Conservation (phyloP, 1,140 invertebrate species). For the Acromyrmex echinatior region DNA sequence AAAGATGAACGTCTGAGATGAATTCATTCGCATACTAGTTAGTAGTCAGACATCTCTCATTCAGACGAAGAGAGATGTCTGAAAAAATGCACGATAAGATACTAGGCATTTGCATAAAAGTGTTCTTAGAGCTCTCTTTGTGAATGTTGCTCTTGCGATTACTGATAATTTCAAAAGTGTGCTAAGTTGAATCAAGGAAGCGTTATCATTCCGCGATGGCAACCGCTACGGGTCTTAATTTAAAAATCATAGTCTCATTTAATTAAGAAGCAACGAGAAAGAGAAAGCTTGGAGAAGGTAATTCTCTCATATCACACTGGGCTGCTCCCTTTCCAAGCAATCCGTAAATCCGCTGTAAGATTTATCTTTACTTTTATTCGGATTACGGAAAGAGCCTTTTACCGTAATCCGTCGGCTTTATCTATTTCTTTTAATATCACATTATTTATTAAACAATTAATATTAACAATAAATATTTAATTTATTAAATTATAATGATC, state of each 20-base stretch:
- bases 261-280: slow-evolving; percentile 21
- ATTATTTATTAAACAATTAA: not conserved
- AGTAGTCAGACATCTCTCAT: too few species aligned
- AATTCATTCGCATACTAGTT: too few species aligned
- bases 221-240: not conserved
- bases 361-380: slow-evolving; percentile 35
- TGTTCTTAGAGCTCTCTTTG: not conserved
- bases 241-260: slow-evolving; percentile 4
- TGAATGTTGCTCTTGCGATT: not conserved
- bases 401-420: not conserved
- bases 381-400: not conserved
- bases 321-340: not conserved
- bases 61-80: too few species aligned
- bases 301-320: slow-evolving; percentile 25
- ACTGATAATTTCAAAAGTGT: slow-evolving; percentile 10
- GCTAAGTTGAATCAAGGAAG: not conserved
- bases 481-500: not conserved
- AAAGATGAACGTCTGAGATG: too few species aligned
- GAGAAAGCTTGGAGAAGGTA: not conserved
- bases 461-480: slow-evolving; percentile 1
- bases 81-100: too few species aligned
- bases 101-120: too few species aligned
- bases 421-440: not conserved
- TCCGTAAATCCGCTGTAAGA: slow-evolving; percentile 39
- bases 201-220: not conserved